Conservation (phyloP, 2,113 vertebrate genomes). For the Meleagris gallopavo region DNA sequence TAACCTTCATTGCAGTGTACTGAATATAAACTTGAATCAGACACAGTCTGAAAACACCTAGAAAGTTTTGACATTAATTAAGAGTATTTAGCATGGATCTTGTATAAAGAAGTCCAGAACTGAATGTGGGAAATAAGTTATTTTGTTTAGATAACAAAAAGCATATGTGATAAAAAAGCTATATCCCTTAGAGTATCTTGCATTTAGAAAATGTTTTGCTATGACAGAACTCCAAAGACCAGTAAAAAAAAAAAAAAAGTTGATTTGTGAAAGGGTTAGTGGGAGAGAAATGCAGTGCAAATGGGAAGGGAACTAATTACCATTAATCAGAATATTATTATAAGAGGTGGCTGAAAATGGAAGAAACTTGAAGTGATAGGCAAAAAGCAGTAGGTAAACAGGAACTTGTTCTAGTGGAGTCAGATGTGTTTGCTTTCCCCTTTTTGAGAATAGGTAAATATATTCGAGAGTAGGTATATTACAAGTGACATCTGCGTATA, state of each 20-base stretch:
- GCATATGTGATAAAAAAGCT: neutral
- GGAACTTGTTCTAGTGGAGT: neutral
- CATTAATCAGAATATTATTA: neutral
- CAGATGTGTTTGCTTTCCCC: neutral
- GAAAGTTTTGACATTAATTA: slow-evolving; percentile 4
- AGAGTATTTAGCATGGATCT: neutral
- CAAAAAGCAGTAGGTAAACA: neutral
- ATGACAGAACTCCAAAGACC: neutral
- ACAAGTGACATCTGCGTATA: fast-evolving
- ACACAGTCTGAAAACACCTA: neutral
- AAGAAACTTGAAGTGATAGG: neutral
- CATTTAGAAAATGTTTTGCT: neutral
- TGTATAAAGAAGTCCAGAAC: neutral
- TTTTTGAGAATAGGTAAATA: neutral
- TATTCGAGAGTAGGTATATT: neutral
- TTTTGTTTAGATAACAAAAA: neutral
- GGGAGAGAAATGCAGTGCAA: neutral
- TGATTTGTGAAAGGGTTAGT: neutral
- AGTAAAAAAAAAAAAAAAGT: too few species aligned
- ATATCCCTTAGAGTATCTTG: neutral
- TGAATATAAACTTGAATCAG: neutral
- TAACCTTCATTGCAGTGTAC: too few species aligned
- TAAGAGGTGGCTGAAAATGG: neutral
- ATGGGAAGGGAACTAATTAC: neutral
- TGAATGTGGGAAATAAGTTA: neutral